Base-by-base conservation (phyloP, 2,113 vertebrate species). In the Thamnophis sirtalis region DNA sequence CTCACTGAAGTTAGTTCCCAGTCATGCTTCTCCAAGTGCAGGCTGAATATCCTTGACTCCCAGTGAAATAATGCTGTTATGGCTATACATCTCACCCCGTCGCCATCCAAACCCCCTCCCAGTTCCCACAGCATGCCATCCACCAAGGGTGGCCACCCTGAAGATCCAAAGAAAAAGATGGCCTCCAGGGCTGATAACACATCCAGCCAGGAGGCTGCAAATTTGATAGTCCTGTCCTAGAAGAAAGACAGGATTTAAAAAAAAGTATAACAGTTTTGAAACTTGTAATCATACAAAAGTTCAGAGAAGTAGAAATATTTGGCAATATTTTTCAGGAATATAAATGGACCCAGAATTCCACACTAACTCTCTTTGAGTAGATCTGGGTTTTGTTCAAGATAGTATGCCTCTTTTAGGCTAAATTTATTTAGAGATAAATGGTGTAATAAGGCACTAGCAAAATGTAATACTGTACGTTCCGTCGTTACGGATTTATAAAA, bases 401-500 rank as follows among this genome's bases (percentile, higher is more conserved):
- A 1, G 88, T 96, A 93, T 93, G 94, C 89, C 94, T 93, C 96
- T 58, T 95, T 95, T 92, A 94, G 88, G 87, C 94, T 56, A 96
- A 96, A 97, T 95, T 87, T 96, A 95, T 94, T 97, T 97, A 97
- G 19, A 94, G 93, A 87, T 93, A 94, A 96, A 96, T 90, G 93
- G 93, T 93, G 95, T 94, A 89, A 80, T 93, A 97, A 93, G 95
- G 96, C 94, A 96, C 94, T 91, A 96, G 92, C 94, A 94, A 95
- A 95, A 92, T 87, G 73, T 96, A 96, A 97, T 95, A 96, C 60
- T 13, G 60, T 63, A n/a, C 93, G 95, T 96, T 97, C 96, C 91
- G 91, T 94, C 93, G 91, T 90, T 96, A 95, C 91, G 95, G 95
- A 96, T 96, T 97, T 96, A 97, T 96, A 96, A 97, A 95, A 94